A percentile compares a stretch with the other conserved stretches of the same genome.
Evolutionary conservation across 2,113 vertebrate genomes (phyloP).

Genomic region (Corythaeola cristata): DNA sequence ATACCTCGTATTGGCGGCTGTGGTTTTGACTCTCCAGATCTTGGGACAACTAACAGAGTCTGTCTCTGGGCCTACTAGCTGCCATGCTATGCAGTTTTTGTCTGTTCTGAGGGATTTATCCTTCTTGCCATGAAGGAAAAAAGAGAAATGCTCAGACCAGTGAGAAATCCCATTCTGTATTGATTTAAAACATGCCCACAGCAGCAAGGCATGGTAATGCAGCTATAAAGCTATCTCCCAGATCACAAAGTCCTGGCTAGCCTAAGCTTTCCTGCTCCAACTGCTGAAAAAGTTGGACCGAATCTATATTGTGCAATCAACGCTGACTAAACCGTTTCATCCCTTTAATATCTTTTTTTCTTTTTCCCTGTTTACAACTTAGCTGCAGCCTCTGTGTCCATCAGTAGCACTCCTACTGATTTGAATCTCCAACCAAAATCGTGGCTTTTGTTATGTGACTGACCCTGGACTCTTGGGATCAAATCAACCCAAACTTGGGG

Average conservation of each 20-base stretch:
- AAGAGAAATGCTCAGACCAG: background rate
- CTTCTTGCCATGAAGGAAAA: background rate
- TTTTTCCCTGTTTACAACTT: background rate
- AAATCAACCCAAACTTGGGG: background rate
- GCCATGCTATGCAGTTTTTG: slow-evolving; percentile 3
- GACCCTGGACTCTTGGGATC: background rate
- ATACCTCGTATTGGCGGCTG: slow-evolving; percentile 10
- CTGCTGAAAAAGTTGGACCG: background rate
- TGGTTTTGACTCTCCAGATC: background rate
- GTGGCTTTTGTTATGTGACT: background rate
- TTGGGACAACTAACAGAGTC: background rate
- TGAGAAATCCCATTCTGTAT: background rate
- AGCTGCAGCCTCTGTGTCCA: background rate
- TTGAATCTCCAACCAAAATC: background rate
- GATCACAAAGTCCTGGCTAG: background rate
- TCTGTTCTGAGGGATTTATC: background rate
- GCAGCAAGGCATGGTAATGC: background rate
- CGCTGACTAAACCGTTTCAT: background rate
- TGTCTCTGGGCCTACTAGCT: background rate
- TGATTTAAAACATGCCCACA: background rate
- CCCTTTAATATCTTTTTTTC: background rate
- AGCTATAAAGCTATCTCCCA: background rate
- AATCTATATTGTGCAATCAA: background rate
- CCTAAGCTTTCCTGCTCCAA: background rate
- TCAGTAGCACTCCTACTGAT: background rate